These are phyloP conservation scores for Aporrectodea caliginosa DNA, from an alignment of 1,140 invertebrate species.

Conservation along the genomic window DNA sequence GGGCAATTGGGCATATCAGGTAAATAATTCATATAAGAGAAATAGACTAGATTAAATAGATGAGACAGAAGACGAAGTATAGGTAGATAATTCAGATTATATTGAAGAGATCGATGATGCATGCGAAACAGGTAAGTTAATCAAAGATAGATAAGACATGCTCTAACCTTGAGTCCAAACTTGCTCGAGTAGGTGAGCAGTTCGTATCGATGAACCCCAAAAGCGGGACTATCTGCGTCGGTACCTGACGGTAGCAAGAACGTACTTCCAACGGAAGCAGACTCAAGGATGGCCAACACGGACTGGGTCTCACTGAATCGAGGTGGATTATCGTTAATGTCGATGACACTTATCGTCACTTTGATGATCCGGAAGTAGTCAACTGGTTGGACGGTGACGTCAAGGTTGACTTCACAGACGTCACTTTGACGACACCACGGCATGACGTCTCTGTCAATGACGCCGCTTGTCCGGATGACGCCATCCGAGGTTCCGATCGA, in stretches of 20 bases:
- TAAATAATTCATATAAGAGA: too few relatives aligned
- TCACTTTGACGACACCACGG: conserved; percentile 2
- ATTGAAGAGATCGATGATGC: too few relatives aligned
- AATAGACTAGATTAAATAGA: too few relatives aligned
- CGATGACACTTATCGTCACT: conserved; percentile 36
- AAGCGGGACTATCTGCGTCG: conserved; percentile 39
- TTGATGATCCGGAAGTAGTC: conserved; percentile 29
- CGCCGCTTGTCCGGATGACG: conserved; percentile 9
- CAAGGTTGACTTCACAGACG: conserved; percentile 14
- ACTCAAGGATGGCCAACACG: conserved; percentile 41
- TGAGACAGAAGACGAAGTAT: too few relatives aligned
- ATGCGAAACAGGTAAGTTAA: too few relatives aligned
- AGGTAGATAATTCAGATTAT: too few relatives aligned
- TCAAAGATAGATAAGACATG: too few relatives aligned
- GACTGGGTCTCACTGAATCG: conserved; percentile 38
- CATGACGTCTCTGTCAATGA: conserved; percentile 28
- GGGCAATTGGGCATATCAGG: too few relatives aligned
- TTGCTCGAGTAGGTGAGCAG: not conserved
- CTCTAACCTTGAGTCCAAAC: conserved; percentile 6
- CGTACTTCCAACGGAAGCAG: conserved; percentile 35
- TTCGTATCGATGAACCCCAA: conserved; percentile 13
- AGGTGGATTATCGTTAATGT: conserved; percentile 50
- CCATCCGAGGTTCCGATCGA: conserved; percentile 17
- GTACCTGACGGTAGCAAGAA: conserved; percentile 40
- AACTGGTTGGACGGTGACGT: conserved; percentile 25